Percentiles rank a stretch among this genome's conserved stretches.
Conservation (phyloP, 2,113 vertebrate species). For the Solenodon paradoxus region DNA sequence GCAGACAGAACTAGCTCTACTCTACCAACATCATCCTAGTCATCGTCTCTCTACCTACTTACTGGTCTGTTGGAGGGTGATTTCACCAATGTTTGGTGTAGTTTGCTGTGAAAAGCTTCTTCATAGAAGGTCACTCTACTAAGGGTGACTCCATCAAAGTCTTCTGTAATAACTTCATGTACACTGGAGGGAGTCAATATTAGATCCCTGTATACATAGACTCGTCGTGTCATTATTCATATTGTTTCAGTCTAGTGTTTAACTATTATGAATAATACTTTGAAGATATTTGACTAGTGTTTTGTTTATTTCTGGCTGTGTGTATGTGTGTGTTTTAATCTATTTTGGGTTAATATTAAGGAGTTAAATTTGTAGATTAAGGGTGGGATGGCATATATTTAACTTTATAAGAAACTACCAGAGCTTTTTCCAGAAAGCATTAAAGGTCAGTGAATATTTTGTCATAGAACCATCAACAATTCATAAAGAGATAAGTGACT, state of each 20-base stretch:
- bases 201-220: rapidly evolving
- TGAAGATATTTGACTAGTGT: background rate
- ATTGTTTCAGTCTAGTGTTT: background rate
- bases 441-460: background rate
- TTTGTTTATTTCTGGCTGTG: background rate
- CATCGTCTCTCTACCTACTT: no score
- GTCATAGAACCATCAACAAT: no score
- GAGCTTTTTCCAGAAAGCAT: background rate
- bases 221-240: no score
- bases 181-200: rapidly evolving
- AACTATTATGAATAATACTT: background rate
- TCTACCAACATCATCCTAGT: rapidly evolving
- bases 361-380: background rate
- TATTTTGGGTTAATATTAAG: background rate
- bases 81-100: rapidly evolving
- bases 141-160: rapidly evolving
- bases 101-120: background rate
- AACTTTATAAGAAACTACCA: no score
- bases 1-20: background rate
- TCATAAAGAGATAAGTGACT: background rate
- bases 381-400: background rate
- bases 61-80: background rate
- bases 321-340: background rate
- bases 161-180: rapidly evolving
- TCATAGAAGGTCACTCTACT: background rate